Base-by-base conservation (phyloP, 2,797 vertebrate genomes). In the Spatula versicolor region DNA sequence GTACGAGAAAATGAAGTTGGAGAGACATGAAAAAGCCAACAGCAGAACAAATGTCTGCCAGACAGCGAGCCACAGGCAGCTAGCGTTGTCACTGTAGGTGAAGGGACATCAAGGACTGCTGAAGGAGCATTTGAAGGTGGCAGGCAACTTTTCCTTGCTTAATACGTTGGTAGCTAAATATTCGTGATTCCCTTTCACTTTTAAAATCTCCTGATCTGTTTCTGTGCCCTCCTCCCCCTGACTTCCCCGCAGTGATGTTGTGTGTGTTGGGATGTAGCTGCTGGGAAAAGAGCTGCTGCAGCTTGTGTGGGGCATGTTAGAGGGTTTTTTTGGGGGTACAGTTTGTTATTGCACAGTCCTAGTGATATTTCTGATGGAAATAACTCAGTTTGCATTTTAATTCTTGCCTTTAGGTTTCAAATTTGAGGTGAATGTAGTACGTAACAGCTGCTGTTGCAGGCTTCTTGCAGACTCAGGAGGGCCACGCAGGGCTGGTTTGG, bases 141-240 rank as follows among this genome's bases (percentile, higher is more conserved):
- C 48, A 35, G 37, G 33, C 10, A 26, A 6, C 3, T 41, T 58
- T 25, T 55, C 62, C 22, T 33, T 39, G 19, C 30, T 30, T 23
- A 2, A 2, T 2, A 6, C 5, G 0, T 25, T 0, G 3, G 12
- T 37, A 52, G 25, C 16, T 46, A 64, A 19, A 13, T 22, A 2
- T 0, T 4, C 5, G 1, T 43, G 14, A 11, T 26, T 60, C 6
- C 18, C 11, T 77, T 62, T 30, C 50, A 11, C 22, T 63, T 37
- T 31, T 6, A 55, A 84, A 39, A 45, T 63, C 52, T 68, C 33
- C 0, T 20, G 8, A 58, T 66, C 35, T 41, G 4, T 0, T 31
- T 56, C 30, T 15, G 1, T 75, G 9, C 28, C 6, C 6, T 50
- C n/a, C 41, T 20, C 58, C 41, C 37, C 28, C 25, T 5, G 25